Evolutionary conservation across 2,113 vertebrate species (phyloP).

Genomic region (Rhinolophus ferrumequinum): DNA sequence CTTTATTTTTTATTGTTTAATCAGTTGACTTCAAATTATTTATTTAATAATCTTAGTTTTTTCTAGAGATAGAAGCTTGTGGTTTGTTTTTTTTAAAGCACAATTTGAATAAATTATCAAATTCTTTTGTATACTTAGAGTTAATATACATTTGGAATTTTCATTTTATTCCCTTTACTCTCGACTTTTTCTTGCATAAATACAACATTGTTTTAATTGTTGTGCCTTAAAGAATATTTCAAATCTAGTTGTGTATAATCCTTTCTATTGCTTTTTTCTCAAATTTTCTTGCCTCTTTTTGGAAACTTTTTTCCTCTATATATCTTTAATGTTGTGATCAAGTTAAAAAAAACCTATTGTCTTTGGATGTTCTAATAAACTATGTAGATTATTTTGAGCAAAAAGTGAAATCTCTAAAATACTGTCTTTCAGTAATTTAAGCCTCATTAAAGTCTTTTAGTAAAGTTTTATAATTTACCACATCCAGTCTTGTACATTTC

Average conservation of each 20-base stretch:
- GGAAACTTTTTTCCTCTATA: background rate
- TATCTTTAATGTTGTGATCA: background rate
- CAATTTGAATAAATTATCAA: constrained; percentile 19
- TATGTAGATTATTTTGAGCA: background rate
- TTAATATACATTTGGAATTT: constrained; percentile 35
- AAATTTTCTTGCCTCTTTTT: background rate
- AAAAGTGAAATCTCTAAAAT: constrained; percentile 2
- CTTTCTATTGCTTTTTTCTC: constrained; percentile 7
- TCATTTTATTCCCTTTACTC: constrained; percentile 21
- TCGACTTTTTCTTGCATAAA: background rate
- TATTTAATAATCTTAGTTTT: background rate
- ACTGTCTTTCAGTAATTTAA: background rate
- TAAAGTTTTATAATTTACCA: background rate
- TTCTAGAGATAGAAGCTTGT: background rate
- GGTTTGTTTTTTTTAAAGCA: background rate
- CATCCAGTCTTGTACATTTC: background rate
- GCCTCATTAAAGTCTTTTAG: background rate
- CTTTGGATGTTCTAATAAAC: constrained; percentile 11
- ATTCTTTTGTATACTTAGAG: background rate
- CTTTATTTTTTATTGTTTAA: background rate
- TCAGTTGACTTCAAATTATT: background rate
- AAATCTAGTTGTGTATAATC: background rate
- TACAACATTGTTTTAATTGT: background rate
- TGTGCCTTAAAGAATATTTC: constrained; percentile 20
- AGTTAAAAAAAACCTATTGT: background rate